phyloP scores from a whole-genome alignment of 2,113 vertebrate species.

The Rattus rattus region DNA sequence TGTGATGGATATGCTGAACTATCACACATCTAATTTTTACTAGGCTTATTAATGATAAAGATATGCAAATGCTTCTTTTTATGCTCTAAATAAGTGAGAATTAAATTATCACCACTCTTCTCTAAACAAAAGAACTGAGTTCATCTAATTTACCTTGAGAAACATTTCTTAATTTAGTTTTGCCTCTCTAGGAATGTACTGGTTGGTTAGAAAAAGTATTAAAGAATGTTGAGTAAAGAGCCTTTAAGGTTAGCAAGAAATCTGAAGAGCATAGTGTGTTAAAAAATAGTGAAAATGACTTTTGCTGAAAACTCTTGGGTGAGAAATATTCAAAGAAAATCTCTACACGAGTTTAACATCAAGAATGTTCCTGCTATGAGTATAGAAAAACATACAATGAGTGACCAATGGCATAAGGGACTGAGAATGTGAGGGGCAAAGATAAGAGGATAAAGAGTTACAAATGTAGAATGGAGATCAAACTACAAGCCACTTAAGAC shows the following conservation, averaged over 20 bases:
- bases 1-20: background rate
- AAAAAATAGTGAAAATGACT: background rate
- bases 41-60: background rate
- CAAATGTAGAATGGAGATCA: background rate
- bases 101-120: background rate
- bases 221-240: background rate
- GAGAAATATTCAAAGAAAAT: slow-evolving; percentile 17
- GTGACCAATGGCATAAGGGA: background rate
- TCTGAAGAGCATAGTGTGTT: background rate
- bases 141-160: background rate
- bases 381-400: background rate
- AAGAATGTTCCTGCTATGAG: background rate
- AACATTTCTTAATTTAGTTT: background rate
- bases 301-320: slow-evolving; percentile 12
- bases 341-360: slow-evolving; percentile 11
- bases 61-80: background rate
- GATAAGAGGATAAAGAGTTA: background rate
- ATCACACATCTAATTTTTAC: background rate
- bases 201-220: background rate
- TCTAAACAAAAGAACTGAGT: background rate
- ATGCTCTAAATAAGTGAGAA: background rate
- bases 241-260: background rate
- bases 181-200: background rate
- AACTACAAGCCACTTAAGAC: background rate
- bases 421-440: background rate